These are phyloP conservation scores for Lasioglossum vierecki DNA, from an alignment of 2,888 invertebrate genomes.

Conservation along the genomic window DNA sequence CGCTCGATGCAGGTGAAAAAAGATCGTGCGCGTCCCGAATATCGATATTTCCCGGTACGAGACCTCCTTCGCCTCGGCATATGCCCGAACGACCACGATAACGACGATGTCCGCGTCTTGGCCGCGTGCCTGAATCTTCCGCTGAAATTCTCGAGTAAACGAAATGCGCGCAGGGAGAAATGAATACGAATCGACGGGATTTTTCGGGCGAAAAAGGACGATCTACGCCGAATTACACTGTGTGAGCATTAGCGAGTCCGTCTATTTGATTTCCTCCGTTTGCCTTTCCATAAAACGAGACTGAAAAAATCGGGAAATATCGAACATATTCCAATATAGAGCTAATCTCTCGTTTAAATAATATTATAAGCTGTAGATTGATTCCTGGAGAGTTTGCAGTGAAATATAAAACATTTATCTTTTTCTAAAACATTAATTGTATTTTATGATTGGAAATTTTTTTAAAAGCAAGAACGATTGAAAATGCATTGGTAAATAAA, in stretches of 20 bases:
- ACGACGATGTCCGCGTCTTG: conserved; percentile 55
- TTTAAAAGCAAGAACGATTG: not conserved
- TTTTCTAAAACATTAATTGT: too few species aligned
- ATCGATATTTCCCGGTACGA: conserved; percentile 52
- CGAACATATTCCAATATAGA: not conserved
- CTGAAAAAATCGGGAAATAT: not conserved
- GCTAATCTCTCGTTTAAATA: not conserved
- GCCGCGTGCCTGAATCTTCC: conserved; percentile 48
- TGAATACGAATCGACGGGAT: conserved; percentile 39
- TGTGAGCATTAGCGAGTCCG: not conserved
- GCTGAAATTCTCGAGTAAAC: conserved; percentile 47
- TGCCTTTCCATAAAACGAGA: not conserved
- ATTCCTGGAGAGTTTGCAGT: not conserved
- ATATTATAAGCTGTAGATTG: not conserved
- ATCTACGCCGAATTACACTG: not conserved
- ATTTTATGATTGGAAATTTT: not conserved
- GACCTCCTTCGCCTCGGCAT: conserved; percentile 36
- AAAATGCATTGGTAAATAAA: too few species aligned
- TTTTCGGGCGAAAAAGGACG: conserved; percentile 11
- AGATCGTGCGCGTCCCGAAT: conserved; percentile 44
- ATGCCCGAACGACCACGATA: conserved; percentile 53
- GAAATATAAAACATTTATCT: not conserved
- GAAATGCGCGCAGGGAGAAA: conserved; percentile 40
- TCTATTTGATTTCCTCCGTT: not conserved
- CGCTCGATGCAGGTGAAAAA: conserved; percentile 20